Conservation (phyloP, 1,140 invertebrate species). For the Leptinotarsa lineolata region DNA sequence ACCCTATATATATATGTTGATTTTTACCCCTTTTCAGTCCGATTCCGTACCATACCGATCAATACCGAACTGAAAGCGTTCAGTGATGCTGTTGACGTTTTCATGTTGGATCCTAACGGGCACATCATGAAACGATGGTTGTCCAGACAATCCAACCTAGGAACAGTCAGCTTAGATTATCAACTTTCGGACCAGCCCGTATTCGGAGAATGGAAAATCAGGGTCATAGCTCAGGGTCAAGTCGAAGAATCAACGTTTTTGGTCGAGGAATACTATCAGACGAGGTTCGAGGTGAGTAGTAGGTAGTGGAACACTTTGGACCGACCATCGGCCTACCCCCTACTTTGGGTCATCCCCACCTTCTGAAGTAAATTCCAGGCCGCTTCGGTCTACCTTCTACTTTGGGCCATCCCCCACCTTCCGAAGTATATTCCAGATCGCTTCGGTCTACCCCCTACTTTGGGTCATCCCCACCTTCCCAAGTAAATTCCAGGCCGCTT, state of each 20-base stretch:
- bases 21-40: conserved; percentile 61
- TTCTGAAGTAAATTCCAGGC: too few species aligned
- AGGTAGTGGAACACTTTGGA: too few species aligned
- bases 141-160: conserved; percentile 84
- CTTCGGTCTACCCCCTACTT: too few species aligned
- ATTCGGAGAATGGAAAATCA: conserved; percentile 90
- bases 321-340: too few species aligned
- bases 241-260: conserved; percentile 82
- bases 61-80: conserved; percentile 87
- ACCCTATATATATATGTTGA: too few species aligned
- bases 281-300: conserved; percentile 73
- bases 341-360: too few species aligned
- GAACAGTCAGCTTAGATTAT: conserved; percentile 89
- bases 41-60: conserved; percentile 87
- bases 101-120: conserved; percentile 83
- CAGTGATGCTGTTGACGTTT: conserved; percentile 86
- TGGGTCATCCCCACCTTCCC: too few species aligned
- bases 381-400: too few species aligned
- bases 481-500: too few species aligned
- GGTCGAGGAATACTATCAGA: conserved; percentile 95
- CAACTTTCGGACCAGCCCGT: conserved; percentile 88
- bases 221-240: conserved; percentile 86
- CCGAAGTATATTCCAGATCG: too few species aligned
- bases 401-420: too few species aligned
- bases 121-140: conserved; percentile 86